Percentiles rank a stretch among this genome's conserved stretches.
Conservation (phyloP, 2,797 vertebrate genomes). For the Crocidura indochinensis region DNA sequence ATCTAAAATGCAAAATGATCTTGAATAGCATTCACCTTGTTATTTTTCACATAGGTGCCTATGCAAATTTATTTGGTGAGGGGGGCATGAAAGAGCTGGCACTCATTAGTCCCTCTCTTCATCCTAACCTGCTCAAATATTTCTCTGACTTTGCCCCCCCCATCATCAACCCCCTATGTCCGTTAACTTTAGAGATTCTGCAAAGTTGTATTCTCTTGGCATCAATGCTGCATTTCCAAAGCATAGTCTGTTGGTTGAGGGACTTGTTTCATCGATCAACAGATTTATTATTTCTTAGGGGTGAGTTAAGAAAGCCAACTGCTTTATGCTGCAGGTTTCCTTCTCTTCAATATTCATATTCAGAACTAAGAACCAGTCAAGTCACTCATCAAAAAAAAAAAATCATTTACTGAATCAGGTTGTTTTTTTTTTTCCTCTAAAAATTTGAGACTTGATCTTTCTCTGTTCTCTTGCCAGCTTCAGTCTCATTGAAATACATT, state of each 20-base stretch:
- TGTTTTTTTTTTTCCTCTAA: constrained; percentile 66
- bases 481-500: constrained; percentile 88
- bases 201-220: constrained; percentile 82
- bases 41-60: constrained; percentile 37
- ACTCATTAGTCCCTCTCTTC: not conserved
- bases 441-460: constrained; percentile 84
- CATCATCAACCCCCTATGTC: constrained; percentile 39
- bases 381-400: constrained; percentile 67
- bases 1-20: not conserved
- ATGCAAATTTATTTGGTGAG: constrained; percentile 24
- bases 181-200: constrained; percentile 82
- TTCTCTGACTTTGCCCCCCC: constrained; percentile 51
- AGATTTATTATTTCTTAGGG: constrained; percentile 82
- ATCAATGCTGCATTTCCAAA: constrained; percentile 74
- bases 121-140: constrained; percentile 41
- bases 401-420: constrained; percentile 70
- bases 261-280: constrained; percentile 71
- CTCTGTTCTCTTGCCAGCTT: constrained; percentile 84
- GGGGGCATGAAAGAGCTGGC: constrained; percentile 57
- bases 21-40: no score
- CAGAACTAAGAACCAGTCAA: constrained; percentile 75
- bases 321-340: constrained; percentile 71
- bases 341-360: constrained; percentile 68
- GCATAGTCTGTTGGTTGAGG: constrained; percentile 63
- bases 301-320: not conserved